Percentiles rank a stretch among this genome's conserved stretches.
Evolutionary conservation across 1,140 invertebrate genomes (phyloP).

Genomic region (Stegodyphus dumicola): DNA sequence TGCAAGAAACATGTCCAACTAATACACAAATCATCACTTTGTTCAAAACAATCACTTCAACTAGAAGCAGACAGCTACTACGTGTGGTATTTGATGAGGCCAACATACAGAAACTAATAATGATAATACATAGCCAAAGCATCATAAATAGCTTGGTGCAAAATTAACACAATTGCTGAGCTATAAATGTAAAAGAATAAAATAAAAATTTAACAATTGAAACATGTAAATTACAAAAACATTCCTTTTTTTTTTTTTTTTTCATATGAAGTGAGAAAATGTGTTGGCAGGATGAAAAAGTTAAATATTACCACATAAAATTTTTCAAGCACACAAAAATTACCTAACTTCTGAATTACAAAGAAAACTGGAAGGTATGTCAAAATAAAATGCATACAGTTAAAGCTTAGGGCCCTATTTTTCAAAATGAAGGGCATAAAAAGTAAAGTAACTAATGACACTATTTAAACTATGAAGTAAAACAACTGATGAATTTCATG

Average conservation of each 20-base stretch:
- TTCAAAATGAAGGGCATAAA: too few species aligned
- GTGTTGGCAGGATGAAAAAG: slow-evolving; percentile 9
- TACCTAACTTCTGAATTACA: too few species aligned
- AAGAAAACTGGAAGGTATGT: too few species aligned
- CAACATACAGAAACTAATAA: slow-evolving; percentile 50
- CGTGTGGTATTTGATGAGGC: slow-evolving; percentile 38
- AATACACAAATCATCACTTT: slow-evolving; percentile 50
- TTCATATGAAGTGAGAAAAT: not conserved
- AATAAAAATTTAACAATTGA: slow-evolving; percentile 20
- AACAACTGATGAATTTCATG: too few species aligned
- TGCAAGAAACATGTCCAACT: slow-evolving; percentile 54
- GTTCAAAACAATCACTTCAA: slow-evolving; percentile 50
- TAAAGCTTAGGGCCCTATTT: too few species aligned
- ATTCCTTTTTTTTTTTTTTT: too few species aligned
- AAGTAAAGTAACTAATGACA: too few species aligned
- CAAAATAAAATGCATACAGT: too few species aligned
- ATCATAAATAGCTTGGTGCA: slow-evolving; percentile 57
- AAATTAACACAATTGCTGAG: slow-evolving; percentile 57
- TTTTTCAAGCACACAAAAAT: too few species aligned
- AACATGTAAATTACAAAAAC: slow-evolving; percentile 48
- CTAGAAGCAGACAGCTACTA: slow-evolving; percentile 57
- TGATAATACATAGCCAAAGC: slow-evolving; percentile 57
- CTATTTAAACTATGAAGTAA: too few species aligned
- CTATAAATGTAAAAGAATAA: slow-evolving; percentile 34
- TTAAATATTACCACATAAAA: not conserved